A percentile compares a stretch with the other conserved stretches of the same genome.
These are phyloP conservation scores for Microctonus brassicae DNA, from an alignment of 2,888 invertebrate genomes.

Conservation along the genomic window DNA sequence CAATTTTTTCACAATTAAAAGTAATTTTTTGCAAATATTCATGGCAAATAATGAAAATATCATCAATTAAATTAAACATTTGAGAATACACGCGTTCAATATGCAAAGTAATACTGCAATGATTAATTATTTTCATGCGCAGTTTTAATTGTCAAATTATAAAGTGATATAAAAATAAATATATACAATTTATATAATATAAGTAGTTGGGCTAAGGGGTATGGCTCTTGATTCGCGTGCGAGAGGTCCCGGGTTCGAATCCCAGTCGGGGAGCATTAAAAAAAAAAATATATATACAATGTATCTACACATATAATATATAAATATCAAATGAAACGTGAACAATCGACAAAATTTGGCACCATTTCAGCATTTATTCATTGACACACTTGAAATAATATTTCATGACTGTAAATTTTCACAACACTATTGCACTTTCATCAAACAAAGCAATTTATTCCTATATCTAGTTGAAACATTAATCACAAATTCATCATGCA, in stretches of 20 bases:
- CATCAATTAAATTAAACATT: neutral
- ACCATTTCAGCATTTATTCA: slow-evolving; percentile 35
- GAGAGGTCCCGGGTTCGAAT: too few relatives aligned
- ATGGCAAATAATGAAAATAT: neutral
- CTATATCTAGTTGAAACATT: neutral
- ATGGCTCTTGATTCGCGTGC: too few relatives aligned
- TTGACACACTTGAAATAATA: slow-evolving; percentile 28
- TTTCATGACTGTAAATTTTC: slow-evolving; percentile 9
- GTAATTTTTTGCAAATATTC: slow-evolving; percentile 1
- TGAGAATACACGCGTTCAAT: neutral
- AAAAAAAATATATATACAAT: too few relatives aligned
- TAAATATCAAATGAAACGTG: slow-evolving; percentile 25
- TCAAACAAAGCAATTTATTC: neutral
- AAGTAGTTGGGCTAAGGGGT: too few relatives aligned
- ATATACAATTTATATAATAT: neutral
- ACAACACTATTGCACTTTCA: neutral
- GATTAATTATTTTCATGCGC: neutral
- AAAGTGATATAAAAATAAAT: slow-evolving; percentile 13
- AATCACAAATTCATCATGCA: neutral
- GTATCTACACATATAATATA: neutral
- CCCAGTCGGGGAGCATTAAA: too few relatives aligned
- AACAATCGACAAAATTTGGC: slow-evolving; percentile 42
- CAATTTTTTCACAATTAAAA: slow-evolving; percentile 2
- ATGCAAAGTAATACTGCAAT: neutral
- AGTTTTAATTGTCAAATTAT: neutral